These are phyloP conservation scores for Tachina fera DNA, from an alignment of 2,888 invertebrate species.

Conservation along the genomic window DNA sequence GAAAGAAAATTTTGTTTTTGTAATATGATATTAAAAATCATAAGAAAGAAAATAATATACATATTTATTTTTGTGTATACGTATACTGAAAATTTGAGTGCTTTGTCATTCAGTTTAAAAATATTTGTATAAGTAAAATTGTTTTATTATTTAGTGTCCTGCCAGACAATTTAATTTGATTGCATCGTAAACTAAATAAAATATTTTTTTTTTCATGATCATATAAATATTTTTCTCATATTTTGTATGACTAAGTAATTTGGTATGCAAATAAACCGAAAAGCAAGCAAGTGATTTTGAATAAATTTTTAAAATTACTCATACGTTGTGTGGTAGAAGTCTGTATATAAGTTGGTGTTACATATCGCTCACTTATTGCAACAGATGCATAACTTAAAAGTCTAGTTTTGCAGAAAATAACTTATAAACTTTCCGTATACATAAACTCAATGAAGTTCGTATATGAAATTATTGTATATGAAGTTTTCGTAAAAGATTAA, in stretches of 20 bases:
- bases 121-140: background rate
- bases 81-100: background rate
- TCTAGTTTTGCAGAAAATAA: no score
- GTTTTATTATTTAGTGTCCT: background rate
- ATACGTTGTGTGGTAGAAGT: conserved; percentile 38
- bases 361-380: no score
- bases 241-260: conserved; percentile 14
- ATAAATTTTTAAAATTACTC: conserved; percentile 49
- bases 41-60: background rate
- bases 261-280: conserved; percentile 37
- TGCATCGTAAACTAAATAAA: background rate
- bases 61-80: no score
- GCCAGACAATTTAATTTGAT: background rate
- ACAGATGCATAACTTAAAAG: background rate
- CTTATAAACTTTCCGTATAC: no score
- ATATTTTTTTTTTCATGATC: background rate
- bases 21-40: background rate
- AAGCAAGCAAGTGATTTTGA: conserved; percentile 35
- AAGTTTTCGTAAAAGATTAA: background rate
- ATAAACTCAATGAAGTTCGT: background rate
- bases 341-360: no score
- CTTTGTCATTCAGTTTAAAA: background rate
- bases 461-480: background rate
- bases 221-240: background rate
- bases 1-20: background rate